These are phyloP conservation scores for Sminthopsis crassicaudata DNA, from an alignment of 2,113 vertebrate species.

Conservation along the genomic window DNA sequence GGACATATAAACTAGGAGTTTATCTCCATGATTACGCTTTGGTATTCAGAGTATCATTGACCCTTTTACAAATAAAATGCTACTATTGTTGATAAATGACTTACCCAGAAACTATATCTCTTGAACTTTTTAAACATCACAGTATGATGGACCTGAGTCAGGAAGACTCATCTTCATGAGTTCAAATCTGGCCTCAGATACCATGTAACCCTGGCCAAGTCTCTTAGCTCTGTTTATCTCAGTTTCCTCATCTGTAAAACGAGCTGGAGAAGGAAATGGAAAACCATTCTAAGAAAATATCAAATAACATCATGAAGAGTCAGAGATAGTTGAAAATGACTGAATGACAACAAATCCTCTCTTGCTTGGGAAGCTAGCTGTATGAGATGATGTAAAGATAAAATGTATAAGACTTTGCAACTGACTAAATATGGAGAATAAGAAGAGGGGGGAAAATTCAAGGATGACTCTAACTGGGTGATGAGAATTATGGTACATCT, in stretches of 20 bases:
- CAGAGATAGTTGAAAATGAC: background rate
- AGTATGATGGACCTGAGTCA: background rate
- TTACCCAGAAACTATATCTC: background rate
- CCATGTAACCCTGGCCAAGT: background rate
- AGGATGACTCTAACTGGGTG: background rate
- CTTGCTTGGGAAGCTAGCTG: background rate
- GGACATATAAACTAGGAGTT: background rate
- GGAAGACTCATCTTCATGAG: background rate
- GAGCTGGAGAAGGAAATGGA: background rate
- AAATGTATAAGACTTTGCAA: background rate
- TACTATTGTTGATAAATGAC: background rate
- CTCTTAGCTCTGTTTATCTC: background rate
- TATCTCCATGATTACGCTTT: background rate
- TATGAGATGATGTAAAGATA: background rate
- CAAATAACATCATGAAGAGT: background rate
- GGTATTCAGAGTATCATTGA: background rate
- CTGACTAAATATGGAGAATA: background rate
- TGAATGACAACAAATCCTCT: background rate
- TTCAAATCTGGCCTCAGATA: background rate
- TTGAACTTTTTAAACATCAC: background rate
- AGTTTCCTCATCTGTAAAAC: background rate
- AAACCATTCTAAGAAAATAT: background rate
- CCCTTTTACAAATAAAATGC: background rate
- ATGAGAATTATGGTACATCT: background rate
- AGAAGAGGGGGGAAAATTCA: background rate